These are phyloP conservation scores for Dysmachus trigonus DNA, from an alignment of 2,888 invertebrate species.

Conservation along the genomic window DNA sequence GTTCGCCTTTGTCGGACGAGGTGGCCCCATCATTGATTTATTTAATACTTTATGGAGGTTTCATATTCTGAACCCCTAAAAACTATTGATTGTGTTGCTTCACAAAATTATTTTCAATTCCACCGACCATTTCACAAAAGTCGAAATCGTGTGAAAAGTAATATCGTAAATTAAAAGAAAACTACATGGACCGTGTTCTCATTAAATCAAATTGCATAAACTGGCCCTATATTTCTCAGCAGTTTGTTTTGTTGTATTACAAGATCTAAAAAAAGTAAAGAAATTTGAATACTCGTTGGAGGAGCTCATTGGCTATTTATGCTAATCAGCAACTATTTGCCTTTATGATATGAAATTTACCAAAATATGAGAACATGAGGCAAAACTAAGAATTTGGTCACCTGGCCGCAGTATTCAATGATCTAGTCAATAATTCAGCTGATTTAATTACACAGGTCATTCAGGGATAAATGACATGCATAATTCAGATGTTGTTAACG, in stretches of 20 bases:
- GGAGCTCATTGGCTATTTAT: background rate
- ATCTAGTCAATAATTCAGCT: slow-evolving; percentile 40
- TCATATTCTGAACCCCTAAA: background rate
- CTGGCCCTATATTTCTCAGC: too few relatives aligned
- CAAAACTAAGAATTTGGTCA: background rate
- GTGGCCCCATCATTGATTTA: background rate
- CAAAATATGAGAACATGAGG: background rate
- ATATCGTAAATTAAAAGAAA: too few relatives aligned
- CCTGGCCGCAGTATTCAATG: slow-evolving; percentile 22
- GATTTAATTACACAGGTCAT: slow-evolving; percentile 39
- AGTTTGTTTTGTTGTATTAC: too few relatives aligned
- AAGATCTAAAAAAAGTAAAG: background rate
- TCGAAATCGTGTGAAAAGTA: background rate
- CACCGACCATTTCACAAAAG: background rate
- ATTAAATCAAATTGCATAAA: too few relatives aligned
- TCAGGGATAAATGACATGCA: slow-evolving; percentile 31
- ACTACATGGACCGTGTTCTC: too few relatives aligned
- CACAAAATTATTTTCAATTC: background rate
- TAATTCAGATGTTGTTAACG: slow-evolving; percentile 40
- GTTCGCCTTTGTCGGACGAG: background rate
- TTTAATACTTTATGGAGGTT: background rate
- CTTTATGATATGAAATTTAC: background rate
- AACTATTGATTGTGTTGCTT: background rate
- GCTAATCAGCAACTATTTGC: background rate
- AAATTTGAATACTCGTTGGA: background rate